Evolutionary conservation across 2,888 invertebrate genomes (phyloP).

Genomic region (Oxycera nigricornis): DNA sequence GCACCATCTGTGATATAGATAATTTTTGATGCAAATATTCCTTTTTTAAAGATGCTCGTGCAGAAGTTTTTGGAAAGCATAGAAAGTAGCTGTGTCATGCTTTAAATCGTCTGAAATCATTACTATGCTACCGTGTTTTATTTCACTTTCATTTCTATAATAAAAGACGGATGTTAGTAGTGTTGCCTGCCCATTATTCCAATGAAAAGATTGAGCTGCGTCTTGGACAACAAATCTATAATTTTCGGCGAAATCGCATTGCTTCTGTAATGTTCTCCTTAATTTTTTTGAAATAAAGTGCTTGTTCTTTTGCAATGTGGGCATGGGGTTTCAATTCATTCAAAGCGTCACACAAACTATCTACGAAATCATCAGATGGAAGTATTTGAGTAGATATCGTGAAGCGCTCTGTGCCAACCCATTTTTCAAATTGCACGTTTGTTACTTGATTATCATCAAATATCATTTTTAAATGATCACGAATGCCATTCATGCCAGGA

Average conservation of each 20-base stretch:
- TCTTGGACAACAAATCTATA: not conserved
- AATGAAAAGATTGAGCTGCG: not conserved
- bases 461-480: not conserved
- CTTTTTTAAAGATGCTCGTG: not conserved
- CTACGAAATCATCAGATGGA: not conserved
- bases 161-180: not conserved
- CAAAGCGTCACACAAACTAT: not conserved
- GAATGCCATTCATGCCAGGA: not conserved
- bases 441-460: constrained; percentile 17
- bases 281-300: not conserved
- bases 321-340: not conserved
- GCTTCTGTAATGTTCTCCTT: not conserved
- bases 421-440: not conserved
- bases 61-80: not conserved
- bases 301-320: not conserved
- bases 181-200: not conserved
- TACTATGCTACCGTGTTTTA: not conserved
- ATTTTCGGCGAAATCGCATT: not conserved
- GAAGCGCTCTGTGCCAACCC: constrained; percentile 8
- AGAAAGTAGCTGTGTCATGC: not conserved
- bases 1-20: too few relatives aligned
- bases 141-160: not conserved
- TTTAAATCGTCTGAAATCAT: constrained; percentile 3
- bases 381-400: not conserved
- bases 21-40: not conserved